Conservation (phyloP, 2,888 invertebrate genomes). For the Hemicrepidius hirtus region DNA sequence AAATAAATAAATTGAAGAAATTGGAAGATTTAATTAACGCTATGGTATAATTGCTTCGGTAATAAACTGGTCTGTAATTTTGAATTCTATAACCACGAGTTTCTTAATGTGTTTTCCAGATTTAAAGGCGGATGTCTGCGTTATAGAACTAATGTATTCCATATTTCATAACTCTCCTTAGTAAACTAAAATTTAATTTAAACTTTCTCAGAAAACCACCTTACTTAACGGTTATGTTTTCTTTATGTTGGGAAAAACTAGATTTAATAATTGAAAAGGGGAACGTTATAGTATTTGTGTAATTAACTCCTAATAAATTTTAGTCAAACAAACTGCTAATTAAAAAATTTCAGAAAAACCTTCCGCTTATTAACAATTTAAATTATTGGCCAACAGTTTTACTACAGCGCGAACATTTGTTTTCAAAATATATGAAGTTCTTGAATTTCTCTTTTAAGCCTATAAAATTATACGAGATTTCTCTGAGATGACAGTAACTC, state of each 20-base stretch:
- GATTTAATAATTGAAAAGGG: constrained; percentile 30
- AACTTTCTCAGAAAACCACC: constrained; percentile 11
- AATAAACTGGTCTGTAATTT: constrained; percentile 8
- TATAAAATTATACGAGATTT: constrained; percentile 26
- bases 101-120: constrained; percentile 17
- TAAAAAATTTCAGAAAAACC: constrained; percentile 31
- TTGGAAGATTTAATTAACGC: constrained; percentile 16
- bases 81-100: constrained; percentile 1
- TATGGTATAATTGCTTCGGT: constrained; percentile 5
- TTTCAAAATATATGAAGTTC: constrained; percentile 39
- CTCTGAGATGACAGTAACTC: constrained; percentile 19
- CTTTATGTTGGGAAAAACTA: constrained; percentile 22
- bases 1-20: not conserved
- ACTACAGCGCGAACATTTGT: constrained; percentile 27
- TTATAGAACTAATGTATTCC: constrained; percentile 9
- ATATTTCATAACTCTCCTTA: constrained; percentile 13
- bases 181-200: constrained; percentile 1
- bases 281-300: constrained; percentile 36
- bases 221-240: constrained; percentile 19
- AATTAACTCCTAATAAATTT: constrained; percentile 42
- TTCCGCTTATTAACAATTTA: constrained; percentile 33
- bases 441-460: constrained; percentile 21
- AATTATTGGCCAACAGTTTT: constrained; percentile 31
- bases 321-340: constrained; percentile 36
- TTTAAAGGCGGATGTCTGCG: constrained; percentile 5